Percentiles rank a stretch among this genome's conserved stretches.
Conservation (phyloP, 2,797 vertebrate genomes). For the Premnoplex brunnescens region DNA sequence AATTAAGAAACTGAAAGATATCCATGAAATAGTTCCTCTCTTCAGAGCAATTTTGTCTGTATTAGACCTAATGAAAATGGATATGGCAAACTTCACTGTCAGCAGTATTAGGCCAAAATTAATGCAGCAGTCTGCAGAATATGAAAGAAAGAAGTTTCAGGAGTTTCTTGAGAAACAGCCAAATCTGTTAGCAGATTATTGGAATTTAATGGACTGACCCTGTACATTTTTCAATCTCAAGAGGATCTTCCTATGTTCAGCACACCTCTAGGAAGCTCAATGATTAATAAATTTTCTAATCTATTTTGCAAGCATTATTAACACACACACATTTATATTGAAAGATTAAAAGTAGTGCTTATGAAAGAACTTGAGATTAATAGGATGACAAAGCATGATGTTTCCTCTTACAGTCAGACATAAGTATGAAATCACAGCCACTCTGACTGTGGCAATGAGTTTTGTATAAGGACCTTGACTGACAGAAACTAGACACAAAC, state of each 20-base stretch:
- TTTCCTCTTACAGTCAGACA: not conserved
- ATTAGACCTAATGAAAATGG: conserved; percentile 96
- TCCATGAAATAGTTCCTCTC: too few relatives aligned
- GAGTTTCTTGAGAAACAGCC: conserved; percentile 93
- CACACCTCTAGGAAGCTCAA: not conserved
- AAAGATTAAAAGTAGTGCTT: conserved; percentile 35
- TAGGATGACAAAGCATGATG: conserved; percentile 29
- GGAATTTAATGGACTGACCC: not conserved
- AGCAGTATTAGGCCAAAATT: conserved; percentile 92
- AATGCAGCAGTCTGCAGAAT: conserved; percentile 95
- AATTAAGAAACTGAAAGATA: too few relatives aligned
- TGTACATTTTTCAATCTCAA: not conserved
- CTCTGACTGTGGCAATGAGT: not conserved
- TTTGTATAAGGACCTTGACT: not conserved
- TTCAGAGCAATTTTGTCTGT: conserved; percentile 93
- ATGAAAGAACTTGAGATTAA: conserved; percentile 25
- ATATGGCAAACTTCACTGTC: conserved; percentile 96
- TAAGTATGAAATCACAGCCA: not conserved
- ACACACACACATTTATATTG: not conserved
- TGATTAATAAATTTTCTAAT: not conserved
- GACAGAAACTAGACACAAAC: conserved; percentile 22
- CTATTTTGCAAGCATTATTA: not conserved
- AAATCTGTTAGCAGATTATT: conserved; percentile 9
- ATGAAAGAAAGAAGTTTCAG: conserved; percentile 96
- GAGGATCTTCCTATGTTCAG: not conserved